These are phyloP conservation scores for Clusia tigrina DNA, from an alignment of 2,888 invertebrate species.

Conservation along the genomic window DNA sequence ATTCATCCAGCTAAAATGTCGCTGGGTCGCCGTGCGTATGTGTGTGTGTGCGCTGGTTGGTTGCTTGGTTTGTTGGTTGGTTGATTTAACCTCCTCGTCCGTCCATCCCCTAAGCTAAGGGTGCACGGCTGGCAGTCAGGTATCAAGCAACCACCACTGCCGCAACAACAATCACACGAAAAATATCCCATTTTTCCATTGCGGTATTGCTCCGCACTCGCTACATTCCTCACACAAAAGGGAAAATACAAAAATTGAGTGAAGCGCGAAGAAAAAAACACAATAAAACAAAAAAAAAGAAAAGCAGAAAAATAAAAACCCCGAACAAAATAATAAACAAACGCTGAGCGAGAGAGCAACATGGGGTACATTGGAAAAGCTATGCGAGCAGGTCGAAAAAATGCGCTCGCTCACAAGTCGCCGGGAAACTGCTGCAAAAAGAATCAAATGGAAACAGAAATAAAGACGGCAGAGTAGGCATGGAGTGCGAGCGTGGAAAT, in stretches of 20 bases:
- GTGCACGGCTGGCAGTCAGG: constrained; percentile 51
- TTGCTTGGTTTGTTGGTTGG: constrained; percentile 40
- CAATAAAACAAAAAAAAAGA: constrained; percentile 19
- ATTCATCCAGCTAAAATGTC: constrained; percentile 24
- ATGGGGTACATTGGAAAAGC: constrained; percentile 28
- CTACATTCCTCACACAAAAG: constrained; percentile 40
- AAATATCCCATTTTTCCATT: constrained; percentile 64
- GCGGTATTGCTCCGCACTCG: constrained; percentile 54
- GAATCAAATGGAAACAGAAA: neutral
- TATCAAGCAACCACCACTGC: constrained; percentile 63
- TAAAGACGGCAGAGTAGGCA: neutral
- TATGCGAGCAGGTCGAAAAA: constrained; percentile 25
- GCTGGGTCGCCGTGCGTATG: constrained; percentile 26
- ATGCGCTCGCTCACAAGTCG: constrained; percentile 5
- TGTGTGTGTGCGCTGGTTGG: constrained; percentile 46
- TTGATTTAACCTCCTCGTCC: constrained; percentile 38
- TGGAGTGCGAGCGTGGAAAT: constrained; percentile 16
- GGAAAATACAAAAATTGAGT: constrained; percentile 31
- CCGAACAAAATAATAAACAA: constrained; percentile 10
- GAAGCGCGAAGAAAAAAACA: constrained; percentile 21
- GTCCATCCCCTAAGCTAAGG: constrained; percentile 44
- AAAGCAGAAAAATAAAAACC: constrained; percentile 3
- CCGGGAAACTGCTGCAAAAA: neutral
- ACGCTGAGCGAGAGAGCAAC: constrained; percentile 33
- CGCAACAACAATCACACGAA: constrained; percentile 63